phyloP scores from a whole-genome alignment of 2,797 vertebrate genomes.

The Cyprinella venusta region DNA sequence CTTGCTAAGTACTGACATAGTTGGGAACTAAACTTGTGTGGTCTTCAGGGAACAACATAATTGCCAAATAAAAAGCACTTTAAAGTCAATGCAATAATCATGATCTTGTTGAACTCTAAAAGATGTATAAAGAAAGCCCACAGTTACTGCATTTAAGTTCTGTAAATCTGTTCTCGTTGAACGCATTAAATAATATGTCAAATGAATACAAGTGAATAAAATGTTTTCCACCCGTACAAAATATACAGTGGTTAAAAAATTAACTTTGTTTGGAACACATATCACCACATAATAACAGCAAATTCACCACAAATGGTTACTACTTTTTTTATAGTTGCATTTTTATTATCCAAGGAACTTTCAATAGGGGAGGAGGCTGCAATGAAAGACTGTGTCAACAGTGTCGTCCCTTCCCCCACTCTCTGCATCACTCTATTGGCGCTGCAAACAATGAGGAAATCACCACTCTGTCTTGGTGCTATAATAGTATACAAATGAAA shows the following conservation, averaged over 20 bases:
- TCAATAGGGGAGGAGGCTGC: constrained; percentile 17
- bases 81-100: background rate
- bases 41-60: background rate
- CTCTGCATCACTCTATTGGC: constrained; percentile 2
- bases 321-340: constrained; percentile 1
- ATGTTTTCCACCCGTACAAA: background rate
- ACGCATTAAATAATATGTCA: background rate
- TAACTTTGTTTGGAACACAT: background rate
- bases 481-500: constrained; percentile 32
- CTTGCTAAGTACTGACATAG: background rate
- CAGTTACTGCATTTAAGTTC: too few species aligned
- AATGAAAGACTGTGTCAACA: constrained; percentile 33
- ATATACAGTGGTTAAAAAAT: background rate
- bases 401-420: constrained; percentile 37
- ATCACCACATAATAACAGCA: constrained; percentile 2
- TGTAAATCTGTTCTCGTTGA: background rate
- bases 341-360: constrained; percentile 23
- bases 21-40: background rate
- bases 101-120: background rate
- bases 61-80: background rate
- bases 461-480: constrained; percentile 19
- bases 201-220: background rate
- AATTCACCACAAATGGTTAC: background rate
- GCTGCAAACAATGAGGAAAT: constrained; percentile 44
- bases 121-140: too few species aligned